These are phyloP conservation scores for Drosophila sechellia DNA, from an alignment of 1,140 invertebrate genomes.

Conservation along the genomic window DNA sequence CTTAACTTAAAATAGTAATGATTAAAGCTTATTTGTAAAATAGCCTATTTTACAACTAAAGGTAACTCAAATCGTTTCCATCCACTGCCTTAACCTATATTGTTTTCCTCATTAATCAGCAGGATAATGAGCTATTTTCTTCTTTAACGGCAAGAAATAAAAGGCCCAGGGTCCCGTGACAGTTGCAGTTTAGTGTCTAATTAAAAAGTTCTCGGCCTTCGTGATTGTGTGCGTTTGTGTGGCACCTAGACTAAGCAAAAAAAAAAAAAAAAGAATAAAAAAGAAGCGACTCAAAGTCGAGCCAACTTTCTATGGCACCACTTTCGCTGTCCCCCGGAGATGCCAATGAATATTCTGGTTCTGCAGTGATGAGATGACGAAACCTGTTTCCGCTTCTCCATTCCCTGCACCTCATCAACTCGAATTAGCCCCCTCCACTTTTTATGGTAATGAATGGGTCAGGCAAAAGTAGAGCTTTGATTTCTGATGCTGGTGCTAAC, in stretches of 20 bases:
- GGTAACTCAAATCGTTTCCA: not conserved
- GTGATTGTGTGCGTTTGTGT: constrained; percentile 9
- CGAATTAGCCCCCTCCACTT: constrained; percentile 9
- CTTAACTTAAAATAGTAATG: not conserved
- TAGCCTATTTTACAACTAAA: too few species aligned
- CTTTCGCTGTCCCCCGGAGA: constrained; percentile 65
- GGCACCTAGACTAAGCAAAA: constrained; percentile 23
- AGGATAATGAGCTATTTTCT: constrained; percentile 38
- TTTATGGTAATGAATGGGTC: constrained; percentile 55
- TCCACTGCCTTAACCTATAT: constrained; percentile 1
- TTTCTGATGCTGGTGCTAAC: constrained; percentile 56
- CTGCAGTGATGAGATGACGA: constrained; percentile 55
- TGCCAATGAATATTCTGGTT: constrained; percentile 72
- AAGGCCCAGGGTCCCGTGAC: constrained; percentile 32
- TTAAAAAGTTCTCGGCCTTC: constrained; percentile 62
- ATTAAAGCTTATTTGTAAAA: not conserved
- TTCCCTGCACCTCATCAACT: not conserved
- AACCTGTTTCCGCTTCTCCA: constrained; percentile 30
- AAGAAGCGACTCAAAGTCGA: constrained; percentile 14
- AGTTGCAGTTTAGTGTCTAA: constrained; percentile 66
- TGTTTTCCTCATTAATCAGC: constrained; percentile 45
- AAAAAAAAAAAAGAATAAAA: constrained; percentile 16
- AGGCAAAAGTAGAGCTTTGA: constrained; percentile 45
- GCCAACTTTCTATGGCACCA: constrained; percentile 78
- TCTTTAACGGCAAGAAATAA: not conserved